Conservation (phyloP, 2,888 invertebrate genomes). For the Lycaena phlaeas region DNA sequence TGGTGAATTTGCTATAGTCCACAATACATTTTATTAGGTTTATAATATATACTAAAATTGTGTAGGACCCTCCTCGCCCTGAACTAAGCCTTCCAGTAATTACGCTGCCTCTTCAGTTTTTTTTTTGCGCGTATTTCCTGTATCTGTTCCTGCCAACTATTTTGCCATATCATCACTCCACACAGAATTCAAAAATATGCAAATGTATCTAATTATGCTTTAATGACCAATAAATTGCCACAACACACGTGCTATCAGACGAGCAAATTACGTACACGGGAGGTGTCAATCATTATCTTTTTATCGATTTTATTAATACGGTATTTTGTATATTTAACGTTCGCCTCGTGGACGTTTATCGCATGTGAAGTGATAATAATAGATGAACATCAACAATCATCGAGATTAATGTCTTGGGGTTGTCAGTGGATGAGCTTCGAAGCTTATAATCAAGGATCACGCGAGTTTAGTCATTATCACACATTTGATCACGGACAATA, state of each 20-base stretch:
- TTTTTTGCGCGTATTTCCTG: no score
- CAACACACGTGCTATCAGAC: background rate
- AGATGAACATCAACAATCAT: background rate
- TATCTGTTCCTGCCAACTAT: no score
- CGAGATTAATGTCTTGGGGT: background rate
- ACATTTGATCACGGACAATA: background rate
- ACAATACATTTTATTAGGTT: no score
- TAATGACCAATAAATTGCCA: conserved; percentile 1
- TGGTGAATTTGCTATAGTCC: no score
- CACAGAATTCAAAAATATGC: no score
- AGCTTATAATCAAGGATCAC: background rate
- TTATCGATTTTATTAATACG: background rate
- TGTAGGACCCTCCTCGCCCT: no score
- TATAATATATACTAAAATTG: no score
- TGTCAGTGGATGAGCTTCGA: background rate
- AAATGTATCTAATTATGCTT: conserved; percentile 5
- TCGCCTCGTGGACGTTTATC: background rate
- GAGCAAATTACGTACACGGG: no score
- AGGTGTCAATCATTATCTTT: background rate
- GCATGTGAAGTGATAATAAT: background rate
- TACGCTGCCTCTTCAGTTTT: no score
- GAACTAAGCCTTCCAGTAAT: no score
- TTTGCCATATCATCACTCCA: no score
- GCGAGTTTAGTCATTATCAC: background rate
- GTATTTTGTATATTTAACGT: background rate